Evolutionary conservation across 2,113 vertebrate species (phyloP).

Genomic region (Spea multiplicata): DNA sequence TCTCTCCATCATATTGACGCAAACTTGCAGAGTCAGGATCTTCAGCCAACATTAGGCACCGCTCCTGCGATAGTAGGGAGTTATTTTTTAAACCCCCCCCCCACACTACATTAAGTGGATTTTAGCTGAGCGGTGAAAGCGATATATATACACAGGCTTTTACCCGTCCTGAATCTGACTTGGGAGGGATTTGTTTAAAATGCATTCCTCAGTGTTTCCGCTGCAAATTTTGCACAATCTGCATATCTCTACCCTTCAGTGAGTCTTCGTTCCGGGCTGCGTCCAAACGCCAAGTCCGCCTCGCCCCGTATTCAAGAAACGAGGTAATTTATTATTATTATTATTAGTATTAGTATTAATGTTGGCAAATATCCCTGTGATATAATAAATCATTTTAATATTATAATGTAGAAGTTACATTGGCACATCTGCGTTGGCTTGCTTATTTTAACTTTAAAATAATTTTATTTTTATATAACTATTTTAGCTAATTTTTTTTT

Average conservation of each 20-base stretch:
- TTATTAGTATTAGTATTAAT: background rate
- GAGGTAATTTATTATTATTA: slow-evolving; percentile 54
- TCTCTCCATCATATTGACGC: slow-evolving; percentile 22
- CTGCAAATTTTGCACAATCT: slow-evolving; percentile 22
- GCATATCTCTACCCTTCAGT: slow-evolving; percentile 13
- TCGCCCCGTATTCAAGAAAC: background rate
- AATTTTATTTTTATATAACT: no score
- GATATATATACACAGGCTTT: slow-evolving; percentile 15
- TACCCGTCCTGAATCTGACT: slow-evolving; percentile 35
- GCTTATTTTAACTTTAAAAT: no score
- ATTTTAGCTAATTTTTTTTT: no score
- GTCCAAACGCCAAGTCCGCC: background rate
- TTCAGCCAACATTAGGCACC: slow-evolving; percentile 45
- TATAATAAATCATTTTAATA: no score
- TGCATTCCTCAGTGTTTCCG: slow-evolving; percentile 14
- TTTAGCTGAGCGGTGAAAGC: slow-evolving; percentile 2
- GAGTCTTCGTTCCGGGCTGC: slow-evolving; percentile 1
- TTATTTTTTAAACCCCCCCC: background rate
- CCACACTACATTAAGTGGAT: slow-evolving; percentile 32
- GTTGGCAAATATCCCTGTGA: no score
- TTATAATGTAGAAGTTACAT: no score
- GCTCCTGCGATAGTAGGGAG: slow-evolving; percentile 30
- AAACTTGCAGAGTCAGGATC: slow-evolving; percentile 62
- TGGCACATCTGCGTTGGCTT: no score
- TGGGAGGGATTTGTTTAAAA: slow-evolving; percentile 46